Conservation (phyloP, 2,797 vertebrate genomes). For the Knipowitschia caucasica region DNA sequence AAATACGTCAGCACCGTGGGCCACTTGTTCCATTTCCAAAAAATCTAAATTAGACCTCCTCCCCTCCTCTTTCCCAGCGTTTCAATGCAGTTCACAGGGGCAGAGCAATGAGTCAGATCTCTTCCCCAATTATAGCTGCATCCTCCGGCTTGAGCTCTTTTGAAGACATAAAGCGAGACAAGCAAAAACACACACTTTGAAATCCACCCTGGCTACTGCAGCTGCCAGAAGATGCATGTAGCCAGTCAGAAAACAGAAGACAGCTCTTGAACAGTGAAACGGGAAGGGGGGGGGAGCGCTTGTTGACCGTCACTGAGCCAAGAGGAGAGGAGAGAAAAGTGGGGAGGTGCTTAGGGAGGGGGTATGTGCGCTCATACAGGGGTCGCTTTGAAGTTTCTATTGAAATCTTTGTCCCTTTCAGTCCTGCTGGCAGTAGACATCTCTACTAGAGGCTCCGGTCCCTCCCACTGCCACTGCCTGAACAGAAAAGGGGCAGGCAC, state of each 20-base stretch:
- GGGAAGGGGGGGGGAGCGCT: constrained; percentile 34
- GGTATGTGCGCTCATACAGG: constrained; percentile 48
- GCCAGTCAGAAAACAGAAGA: constrained; percentile 60
- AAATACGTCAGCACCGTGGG: constrained; percentile 51
- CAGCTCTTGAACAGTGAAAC: constrained; percentile 54
- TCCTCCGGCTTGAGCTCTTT: constrained; percentile 63
- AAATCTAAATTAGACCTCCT: constrained; percentile 40
- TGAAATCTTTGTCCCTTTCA: constrained; percentile 79
- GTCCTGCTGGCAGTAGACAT: constrained; percentile 73
- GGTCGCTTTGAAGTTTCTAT: constrained; percentile 80
- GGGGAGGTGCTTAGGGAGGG: constrained; percentile 3
- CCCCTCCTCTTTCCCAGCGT: background rate
- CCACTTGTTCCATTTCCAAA: constrained; percentile 54
- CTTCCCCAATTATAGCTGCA: constrained; percentile 75
- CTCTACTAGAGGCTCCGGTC: constrained; percentile 62
- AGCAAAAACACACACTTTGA: constrained; percentile 51
- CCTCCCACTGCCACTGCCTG: constrained; percentile 60
- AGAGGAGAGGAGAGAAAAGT: constrained; percentile 46
- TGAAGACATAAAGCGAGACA: constrained; percentile 38
- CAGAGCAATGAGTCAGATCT: constrained; percentile 69
- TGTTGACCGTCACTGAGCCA: constrained; percentile 67
- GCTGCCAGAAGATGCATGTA: constrained; percentile 56
- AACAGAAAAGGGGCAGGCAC: constrained; percentile 63
- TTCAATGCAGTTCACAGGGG: constrained; percentile 38
- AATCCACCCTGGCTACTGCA: constrained; percentile 47